Conservation (phyloP, 2,113 vertebrate species). For the Myrmecobius fasciatus region DNA sequence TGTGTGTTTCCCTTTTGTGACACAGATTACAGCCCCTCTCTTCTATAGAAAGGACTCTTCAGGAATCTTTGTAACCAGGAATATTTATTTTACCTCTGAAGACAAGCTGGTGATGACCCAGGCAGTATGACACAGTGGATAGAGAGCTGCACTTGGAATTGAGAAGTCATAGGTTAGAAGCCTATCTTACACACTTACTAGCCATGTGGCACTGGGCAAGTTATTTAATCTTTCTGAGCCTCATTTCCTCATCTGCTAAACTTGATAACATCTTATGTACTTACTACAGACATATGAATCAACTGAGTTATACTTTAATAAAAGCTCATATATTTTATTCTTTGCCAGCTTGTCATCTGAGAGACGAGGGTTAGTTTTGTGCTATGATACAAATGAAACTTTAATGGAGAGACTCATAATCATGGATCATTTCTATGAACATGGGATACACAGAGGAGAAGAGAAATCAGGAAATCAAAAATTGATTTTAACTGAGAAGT, state of each 20-base stretch:
- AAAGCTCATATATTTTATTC: too few species aligned
- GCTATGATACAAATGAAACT: neutral
- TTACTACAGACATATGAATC: neutral
- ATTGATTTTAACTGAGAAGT: neutral
- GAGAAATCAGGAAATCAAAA: neutral
- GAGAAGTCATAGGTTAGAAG: neutral
- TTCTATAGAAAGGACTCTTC: neutral
- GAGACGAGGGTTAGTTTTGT: neutral
- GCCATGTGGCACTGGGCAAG: neutral
- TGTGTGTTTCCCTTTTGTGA: neutral
- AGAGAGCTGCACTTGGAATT: neutral
- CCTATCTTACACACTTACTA: neutral
- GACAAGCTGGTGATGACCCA: neutral
- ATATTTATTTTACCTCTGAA: neutral
- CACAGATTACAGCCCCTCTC: neutral
- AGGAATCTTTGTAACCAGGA: neutral
- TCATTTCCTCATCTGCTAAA: neutral
- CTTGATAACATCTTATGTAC: neutral
- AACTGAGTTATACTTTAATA: too few species aligned
- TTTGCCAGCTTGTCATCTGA: too few species aligned
- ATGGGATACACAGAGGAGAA: neutral
- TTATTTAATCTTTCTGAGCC: neutral
- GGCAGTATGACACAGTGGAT: neutral
- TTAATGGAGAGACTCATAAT: neutral
- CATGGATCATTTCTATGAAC: neutral